Conservation (phyloP, 2,113 vertebrate species). For the Miniopterus natalensis region DNA sequence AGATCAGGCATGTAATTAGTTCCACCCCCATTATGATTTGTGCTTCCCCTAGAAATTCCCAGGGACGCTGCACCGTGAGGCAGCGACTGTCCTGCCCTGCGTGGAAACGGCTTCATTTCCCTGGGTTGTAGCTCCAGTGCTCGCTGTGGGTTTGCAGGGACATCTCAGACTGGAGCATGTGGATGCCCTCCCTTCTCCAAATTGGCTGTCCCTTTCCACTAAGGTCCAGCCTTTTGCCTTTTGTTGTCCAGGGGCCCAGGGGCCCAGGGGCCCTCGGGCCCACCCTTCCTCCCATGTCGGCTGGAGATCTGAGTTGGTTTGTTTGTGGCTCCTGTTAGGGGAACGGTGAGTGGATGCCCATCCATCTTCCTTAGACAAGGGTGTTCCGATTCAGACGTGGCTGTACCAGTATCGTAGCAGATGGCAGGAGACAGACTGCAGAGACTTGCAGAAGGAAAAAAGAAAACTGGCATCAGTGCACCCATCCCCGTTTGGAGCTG, state of each 20-base stretch:
- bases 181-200: neutral
- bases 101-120: neutral
- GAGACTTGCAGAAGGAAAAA: neutral
- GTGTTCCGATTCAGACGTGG: neutral
- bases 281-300: fast-evolving
- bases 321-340: neutral
- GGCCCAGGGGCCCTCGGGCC: no score
- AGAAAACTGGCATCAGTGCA: neutral
- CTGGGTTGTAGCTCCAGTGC: neutral
- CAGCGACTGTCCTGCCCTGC: fast-evolving
- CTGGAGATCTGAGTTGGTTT: no score
- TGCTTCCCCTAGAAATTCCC: neutral
- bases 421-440: neutral
- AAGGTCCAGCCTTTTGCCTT: neutral
- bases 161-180: neutral
- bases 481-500: neutral
- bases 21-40: neutral
- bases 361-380: neutral
- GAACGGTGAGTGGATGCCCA: neutral
- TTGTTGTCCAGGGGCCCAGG: fast-evolving
- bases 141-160: neutral
- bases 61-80: neutral
- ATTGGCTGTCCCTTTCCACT: fast-evolving
- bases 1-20: neutral
- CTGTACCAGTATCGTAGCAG: neutral